Conservation (phyloP, 64 coral and sea anemone genomes). For the Hydrozoanthus tunicans region DNA sequence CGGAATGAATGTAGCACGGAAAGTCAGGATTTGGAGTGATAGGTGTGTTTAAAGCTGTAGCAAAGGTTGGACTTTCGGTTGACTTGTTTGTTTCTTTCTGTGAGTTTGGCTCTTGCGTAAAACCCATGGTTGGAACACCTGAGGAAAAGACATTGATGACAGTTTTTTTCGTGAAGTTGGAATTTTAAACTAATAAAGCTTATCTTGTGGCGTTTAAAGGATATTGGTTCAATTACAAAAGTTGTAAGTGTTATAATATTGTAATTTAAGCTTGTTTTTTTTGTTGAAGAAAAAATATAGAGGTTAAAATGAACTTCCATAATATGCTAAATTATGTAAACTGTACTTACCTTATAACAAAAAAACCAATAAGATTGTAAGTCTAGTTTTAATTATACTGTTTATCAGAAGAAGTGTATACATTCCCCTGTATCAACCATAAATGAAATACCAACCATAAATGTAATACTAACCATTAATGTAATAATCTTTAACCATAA, state of each 20-base stretch:
- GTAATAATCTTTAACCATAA: too few species aligned
- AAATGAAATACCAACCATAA: too few species aligned
- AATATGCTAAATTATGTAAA: neutral
- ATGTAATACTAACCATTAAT: too few species aligned
- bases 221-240: neutral
- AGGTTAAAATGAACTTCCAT: neutral
- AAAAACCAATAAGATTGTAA: neutral
- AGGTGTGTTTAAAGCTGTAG: neutral
- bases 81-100: slow-evolving; percentile 10
- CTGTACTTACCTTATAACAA: neutral
- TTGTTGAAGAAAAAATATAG: neutral
- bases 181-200: slow-evolving; percentile 7
- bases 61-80: neutral
- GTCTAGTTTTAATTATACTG: neutral
- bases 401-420: neutral
- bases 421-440: neutral
- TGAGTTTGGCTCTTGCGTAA: neutral
- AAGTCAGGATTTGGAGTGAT: neutral
- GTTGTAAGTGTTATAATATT: neutral
- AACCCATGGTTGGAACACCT: neutral
- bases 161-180: slow-evolving; percentile 1
- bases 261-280: neutral
- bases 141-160: neutral
- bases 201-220: neutral
- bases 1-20: slow-evolving; percentile 40